Conservation (phyloP, 2,888 invertebrate species). For the Caenorhabditis plicata region DNA sequence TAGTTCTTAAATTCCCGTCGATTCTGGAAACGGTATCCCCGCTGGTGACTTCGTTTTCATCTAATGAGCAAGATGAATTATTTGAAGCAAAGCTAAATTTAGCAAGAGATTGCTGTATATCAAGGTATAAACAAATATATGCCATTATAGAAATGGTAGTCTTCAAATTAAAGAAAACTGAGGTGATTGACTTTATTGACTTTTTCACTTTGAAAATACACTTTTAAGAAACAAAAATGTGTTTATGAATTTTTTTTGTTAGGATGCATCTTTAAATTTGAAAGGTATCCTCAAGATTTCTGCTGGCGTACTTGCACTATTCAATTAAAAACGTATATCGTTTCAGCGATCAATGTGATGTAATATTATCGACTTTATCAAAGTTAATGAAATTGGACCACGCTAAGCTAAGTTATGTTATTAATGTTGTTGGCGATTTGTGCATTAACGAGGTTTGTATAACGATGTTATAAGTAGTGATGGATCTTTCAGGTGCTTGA, state of each 20-base stretch:
- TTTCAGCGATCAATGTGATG: constrained; percentile 17
- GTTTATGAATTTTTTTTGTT: too few relatives aligned
- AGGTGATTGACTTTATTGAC: neutral
- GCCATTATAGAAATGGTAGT: neutral
- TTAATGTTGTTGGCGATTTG: constrained; percentile 2
- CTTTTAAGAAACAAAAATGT: too few relatives aligned
- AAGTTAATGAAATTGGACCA: constrained; percentile 7
- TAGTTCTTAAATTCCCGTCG: constrained; percentile 8
- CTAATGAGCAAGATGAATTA: neutral
- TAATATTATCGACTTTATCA: neutral
- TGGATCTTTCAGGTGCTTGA: constrained; percentile 7
- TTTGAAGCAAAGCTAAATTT: constrained; percentile 8
- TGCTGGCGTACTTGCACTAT: too few relatives aligned
- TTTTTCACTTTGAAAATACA: neutral
- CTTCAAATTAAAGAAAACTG: neutral
- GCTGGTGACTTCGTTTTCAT: neutral
- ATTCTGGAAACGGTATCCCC: neutral
- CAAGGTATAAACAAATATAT: constrained; percentile 8
- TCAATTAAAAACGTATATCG: neutral
- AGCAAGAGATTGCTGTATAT: constrained; percentile 9
- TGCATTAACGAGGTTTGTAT: constrained; percentile 4
- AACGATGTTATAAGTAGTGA: neutral
- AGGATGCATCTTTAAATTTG: too few relatives aligned
- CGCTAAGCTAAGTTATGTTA: neutral
- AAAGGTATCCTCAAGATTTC: too few relatives aligned